These are phyloP conservation scores for Arrhopalites spinosus DNA, from an alignment of 2,888 invertebrate species.

Conservation along the genomic window DNA sequence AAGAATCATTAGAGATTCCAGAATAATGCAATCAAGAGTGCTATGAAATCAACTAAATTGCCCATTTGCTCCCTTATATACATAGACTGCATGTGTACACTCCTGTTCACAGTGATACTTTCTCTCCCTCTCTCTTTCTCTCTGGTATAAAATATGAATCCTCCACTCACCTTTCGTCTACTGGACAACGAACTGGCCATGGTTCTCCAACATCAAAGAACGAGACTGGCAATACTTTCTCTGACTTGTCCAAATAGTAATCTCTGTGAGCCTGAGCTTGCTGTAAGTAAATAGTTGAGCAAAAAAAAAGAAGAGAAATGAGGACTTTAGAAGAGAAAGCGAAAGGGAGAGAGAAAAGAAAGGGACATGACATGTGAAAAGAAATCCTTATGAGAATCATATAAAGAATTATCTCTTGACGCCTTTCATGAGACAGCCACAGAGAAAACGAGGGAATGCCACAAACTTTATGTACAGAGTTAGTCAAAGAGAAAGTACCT, in stretches of 20 bases:
- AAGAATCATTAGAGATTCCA: constrained; percentile 10
- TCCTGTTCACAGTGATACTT: not conserved
- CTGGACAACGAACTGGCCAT: constrained; percentile 50
- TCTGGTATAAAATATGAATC: not conserved
- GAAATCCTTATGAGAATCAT: not conserved
- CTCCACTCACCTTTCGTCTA: constrained; percentile 48
- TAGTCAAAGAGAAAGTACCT: too few relatives aligned
- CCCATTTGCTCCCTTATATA: constrained; percentile 1
- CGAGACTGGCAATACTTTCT: constrained; percentile 42
- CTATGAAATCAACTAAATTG: constrained; percentile 30
- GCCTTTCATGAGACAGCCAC: not conserved
- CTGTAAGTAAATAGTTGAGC: constrained; percentile 31
- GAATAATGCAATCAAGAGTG: constrained; percentile 26
- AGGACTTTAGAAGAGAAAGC: not conserved
- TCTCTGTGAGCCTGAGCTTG: constrained; percentile 48
- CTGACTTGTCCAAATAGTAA: constrained; percentile 53
- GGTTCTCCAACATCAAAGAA: constrained; percentile 50
- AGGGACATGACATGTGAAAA: constrained; percentile 1
- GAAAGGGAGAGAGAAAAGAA: constrained; percentile 10
- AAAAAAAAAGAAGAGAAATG: not conserved
- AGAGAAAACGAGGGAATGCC: not conserved
- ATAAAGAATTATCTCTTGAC: not conserved
- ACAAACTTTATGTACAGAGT: too few relatives aligned
- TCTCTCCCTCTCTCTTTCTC: constrained; percentile 4
- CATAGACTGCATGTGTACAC: too few relatives aligned